Conservation (phyloP, 2,113 vertebrate species). For the Uropsilus gracilis region DNA sequence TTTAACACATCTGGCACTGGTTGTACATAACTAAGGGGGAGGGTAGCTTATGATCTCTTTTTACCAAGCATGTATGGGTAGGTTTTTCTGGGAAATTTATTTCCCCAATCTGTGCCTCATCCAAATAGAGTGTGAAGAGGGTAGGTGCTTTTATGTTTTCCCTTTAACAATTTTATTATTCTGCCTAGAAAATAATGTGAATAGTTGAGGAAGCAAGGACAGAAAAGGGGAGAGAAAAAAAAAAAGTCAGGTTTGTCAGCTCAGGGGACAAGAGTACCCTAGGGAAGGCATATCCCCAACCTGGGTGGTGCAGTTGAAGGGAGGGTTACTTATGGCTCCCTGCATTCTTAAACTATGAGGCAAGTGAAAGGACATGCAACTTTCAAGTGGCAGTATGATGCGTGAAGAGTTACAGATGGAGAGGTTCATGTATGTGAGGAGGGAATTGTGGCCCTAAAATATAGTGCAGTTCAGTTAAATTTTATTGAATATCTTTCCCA, state of each 20-base stretch:
- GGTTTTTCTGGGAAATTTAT: background rate
- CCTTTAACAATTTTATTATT: background rate
- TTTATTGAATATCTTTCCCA: background rate
- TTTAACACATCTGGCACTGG: background rate
- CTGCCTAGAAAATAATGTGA: background rate
- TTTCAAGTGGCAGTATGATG: background rate
- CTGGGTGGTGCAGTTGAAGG: background rate
- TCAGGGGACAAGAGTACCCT: background rate
- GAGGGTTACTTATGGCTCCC: background rate
- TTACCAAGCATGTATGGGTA: background rate
- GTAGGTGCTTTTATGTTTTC: background rate
- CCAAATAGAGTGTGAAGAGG: background rate
- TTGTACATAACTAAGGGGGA: background rate
- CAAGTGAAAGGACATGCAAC: background rate
- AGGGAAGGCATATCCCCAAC: background rate
- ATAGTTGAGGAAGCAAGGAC: background rate
- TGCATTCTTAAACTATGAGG: background rate
- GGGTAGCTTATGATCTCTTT: background rate
- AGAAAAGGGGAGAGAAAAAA: background rate
- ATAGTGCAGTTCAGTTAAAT: constrained; percentile 21
- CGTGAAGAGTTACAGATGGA: background rate
- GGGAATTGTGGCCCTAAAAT: background rate
- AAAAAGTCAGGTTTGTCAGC: background rate
- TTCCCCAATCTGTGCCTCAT: background rate
- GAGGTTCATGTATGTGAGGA: background rate